These are phyloP conservation scores for Anoplolepis gracilipes DNA, from an alignment of 1,140 invertebrate genomes.

Conservation along the genomic window DNA sequence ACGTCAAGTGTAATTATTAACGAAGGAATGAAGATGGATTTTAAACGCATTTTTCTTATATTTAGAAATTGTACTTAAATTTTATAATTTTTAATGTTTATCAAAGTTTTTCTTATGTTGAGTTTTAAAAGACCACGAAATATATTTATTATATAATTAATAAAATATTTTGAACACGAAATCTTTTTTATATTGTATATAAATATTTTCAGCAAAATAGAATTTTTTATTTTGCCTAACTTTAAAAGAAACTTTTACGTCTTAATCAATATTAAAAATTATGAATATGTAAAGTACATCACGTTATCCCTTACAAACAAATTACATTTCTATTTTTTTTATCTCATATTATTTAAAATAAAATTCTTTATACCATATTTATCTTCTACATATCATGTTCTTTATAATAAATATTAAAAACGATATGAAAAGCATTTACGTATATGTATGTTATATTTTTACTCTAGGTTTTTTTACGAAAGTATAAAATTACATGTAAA, in stretches of 20 bases:
- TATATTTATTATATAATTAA: slow-evolving; percentile 5
- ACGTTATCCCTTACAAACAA: background rate
- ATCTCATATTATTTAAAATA: background rate
- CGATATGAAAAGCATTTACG: background rate
- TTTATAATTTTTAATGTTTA: background rate
- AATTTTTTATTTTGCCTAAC: background rate
- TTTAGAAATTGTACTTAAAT: background rate
- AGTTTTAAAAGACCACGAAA: background rate
- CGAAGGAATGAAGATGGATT: background rate
- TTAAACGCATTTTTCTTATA: background rate
- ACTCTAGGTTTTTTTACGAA: background rate
- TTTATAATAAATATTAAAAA: slow-evolving; percentile 24
- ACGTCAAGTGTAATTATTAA: background rate
- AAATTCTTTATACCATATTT: slow-evolving; percentile 1
- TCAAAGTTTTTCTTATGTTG: background rate
- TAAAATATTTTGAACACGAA: slow-evolving; percentile 3
- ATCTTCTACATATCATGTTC: background rate
- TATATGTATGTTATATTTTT: background rate
- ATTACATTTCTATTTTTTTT: slow-evolving; percentile 9
- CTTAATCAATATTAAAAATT: slow-evolving; percentile 43
- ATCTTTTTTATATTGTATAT: background rate
- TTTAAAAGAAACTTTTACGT: background rate
- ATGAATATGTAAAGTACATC: slow-evolving; percentile 6
- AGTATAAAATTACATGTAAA: background rate
- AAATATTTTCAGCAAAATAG: slow-evolving; percentile 11